Conservation (phyloP, 2,113 vertebrate species). For the Rynchops niger region DNA sequence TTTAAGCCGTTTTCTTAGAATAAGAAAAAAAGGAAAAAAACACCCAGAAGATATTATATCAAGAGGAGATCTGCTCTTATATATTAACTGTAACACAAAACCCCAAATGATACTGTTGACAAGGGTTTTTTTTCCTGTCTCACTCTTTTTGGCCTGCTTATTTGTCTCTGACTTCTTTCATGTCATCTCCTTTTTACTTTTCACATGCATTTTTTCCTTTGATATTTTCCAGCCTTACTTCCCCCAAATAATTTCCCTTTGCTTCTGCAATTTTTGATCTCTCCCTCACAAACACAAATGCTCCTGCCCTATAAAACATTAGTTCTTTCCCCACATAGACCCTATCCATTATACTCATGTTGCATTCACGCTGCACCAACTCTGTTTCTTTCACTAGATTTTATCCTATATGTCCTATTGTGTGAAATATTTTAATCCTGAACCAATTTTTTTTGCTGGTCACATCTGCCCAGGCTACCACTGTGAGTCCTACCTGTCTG, state of each 20-base stretch:
- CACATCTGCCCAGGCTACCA: neutral
- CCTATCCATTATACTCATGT: neutral
- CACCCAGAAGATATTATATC: neutral
- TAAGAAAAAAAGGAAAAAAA: neutral
- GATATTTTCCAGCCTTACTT: slow-evolving; percentile 19
- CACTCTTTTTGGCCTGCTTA: neutral
- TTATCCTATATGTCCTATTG: neutral
- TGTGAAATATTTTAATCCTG: rapidly evolving
- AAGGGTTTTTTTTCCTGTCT: neutral
- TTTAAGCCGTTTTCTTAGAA: slow-evolving; percentile 10
- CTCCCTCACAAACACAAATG: neutral
- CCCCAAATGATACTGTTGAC: neutral
- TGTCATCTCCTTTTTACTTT: slow-evolving; percentile 1
- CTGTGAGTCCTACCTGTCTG: neutral
- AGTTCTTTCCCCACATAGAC: neutral
- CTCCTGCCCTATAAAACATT: neutral
- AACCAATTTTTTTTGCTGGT: neutral
- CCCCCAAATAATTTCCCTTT: neutral
- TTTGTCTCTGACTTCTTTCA: slow-evolving; percentile 11
- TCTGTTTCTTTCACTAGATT: neutral
- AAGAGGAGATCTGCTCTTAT: neutral
- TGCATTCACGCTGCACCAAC: neutral
- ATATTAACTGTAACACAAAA: slow-evolving; percentile 23
- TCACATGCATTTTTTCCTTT: neutral
- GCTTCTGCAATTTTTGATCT: slow-evolving; percentile 8